These are phyloP conservation scores for Philopotamus ludificatus DNA, from an alignment of 1,140 invertebrate genomes.

Conservation along the genomic window DNA sequence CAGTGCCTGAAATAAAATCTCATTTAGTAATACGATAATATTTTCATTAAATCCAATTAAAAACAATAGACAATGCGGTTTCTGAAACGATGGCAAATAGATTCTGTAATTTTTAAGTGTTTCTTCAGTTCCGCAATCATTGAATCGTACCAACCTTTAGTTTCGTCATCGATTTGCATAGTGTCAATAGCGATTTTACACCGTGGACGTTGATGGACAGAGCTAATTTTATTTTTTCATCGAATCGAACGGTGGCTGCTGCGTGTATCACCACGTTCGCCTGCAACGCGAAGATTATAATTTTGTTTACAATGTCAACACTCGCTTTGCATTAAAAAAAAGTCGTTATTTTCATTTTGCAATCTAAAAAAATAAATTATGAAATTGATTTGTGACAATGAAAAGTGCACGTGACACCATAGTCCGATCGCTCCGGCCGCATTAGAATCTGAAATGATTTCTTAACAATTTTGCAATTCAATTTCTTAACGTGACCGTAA, in stretches of 20 bases:
- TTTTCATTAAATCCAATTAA: background rate
- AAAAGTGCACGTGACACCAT: too few relatives aligned
- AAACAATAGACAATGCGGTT: background rate
- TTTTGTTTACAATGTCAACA: background rate
- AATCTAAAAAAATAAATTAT: background rate
- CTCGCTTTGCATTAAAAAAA: background rate
- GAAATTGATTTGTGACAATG: background rate
- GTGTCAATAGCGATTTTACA: conserved; percentile 60
- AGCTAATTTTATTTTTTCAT: conserved; percentile 66
- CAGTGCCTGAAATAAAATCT: conserved; percentile 53
- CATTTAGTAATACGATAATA: too few relatives aligned
- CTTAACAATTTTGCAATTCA: too few relatives aligned
- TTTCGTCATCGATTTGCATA: conserved; percentile 66
- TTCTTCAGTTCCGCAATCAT: background rate
- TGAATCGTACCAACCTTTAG: conserved; percentile 57
- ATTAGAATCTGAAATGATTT: too few relatives aligned
- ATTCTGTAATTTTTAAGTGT: conserved; percentile 12
- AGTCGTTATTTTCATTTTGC: background rate
- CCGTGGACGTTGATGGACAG: conserved; percentile 69
- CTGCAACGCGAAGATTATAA: conserved; percentile 50
- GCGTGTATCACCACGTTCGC: conserved; percentile 70
- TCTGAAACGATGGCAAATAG: background rate
- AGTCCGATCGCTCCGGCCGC: too few relatives aligned
- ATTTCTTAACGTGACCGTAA: too few relatives aligned
- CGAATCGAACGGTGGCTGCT: conserved; percentile 70